Evolutionary conservation across 2,113 vertebrate genomes (phyloP).

Genomic region (Dermatemys mawii): DNA sequence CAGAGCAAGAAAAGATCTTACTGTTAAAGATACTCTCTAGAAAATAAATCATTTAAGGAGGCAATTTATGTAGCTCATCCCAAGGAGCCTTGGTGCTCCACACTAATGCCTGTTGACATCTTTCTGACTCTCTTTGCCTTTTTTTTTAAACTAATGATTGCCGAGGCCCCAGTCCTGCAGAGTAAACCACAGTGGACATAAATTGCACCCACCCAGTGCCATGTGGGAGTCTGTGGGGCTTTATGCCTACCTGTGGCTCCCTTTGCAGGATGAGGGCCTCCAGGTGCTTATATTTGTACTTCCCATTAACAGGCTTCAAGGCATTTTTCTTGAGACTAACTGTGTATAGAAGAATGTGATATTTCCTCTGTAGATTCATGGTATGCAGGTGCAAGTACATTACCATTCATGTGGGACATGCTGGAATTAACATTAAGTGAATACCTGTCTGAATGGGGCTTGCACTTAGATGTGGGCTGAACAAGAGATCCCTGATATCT

Average conservation of each 20-base stretch:
- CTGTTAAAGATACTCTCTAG: constrained; percentile 1
- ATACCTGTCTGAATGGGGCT: fast-evolving
- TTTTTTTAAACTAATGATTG: fast-evolving
- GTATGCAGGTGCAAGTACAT: neutral
- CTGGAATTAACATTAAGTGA: neutral
- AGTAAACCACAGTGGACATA: neutral
- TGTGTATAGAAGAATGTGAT: neutral
- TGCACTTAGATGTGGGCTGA: neutral
- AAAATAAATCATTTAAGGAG: constrained; percentile 29
- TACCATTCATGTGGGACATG: neutral
- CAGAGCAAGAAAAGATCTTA: constrained; percentile 26
- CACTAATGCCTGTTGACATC: neutral
- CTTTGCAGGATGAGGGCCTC: neutral
- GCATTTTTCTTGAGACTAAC: neutral
- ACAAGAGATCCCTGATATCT: neutral
- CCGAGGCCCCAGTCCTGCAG: neutral
- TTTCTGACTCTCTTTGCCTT: neutral
- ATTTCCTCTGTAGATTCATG: neutral
- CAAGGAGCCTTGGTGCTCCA: neutral
- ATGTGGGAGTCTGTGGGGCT: neutral
- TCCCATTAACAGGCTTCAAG: neutral
- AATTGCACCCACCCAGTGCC: neutral
- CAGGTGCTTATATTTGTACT: neutral
- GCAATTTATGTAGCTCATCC: neutral
- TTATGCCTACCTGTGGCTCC: neutral